Evolutionary conservation across 92 coral and sea anemone genomes (phyloP).

Genomic region (Epizoanthus scotinus): DNA sequence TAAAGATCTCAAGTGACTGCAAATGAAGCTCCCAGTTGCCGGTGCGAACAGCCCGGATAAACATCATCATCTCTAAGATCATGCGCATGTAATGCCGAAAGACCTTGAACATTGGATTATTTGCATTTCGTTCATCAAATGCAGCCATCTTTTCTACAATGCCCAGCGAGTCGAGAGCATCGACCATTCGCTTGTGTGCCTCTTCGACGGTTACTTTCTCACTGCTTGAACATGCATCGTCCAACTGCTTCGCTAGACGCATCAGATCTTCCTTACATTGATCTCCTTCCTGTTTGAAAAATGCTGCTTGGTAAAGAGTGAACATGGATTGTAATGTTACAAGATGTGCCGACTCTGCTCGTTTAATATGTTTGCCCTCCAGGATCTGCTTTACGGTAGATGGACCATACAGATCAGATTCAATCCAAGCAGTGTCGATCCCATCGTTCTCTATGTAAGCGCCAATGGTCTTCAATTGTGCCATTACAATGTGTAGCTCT

Average conservation of each 20-base stretch:
- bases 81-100: slow-evolving; percentile 57
- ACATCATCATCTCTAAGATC: slow-evolving; percentile 54
- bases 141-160: slow-evolving; percentile 52
- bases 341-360: slow-evolving; percentile 23
- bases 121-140: slow-evolving; percentile 50
- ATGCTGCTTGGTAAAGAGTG: slow-evolving; percentile 14
- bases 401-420: slow-evolving; percentile 49
- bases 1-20: slow-evolving; percentile 47
- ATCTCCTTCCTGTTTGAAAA: slow-evolving; percentile 6
- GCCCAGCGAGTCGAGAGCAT: slow-evolving; percentile 5
- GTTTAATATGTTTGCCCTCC: slow-evolving; percentile 30
- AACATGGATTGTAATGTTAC: slow-evolving; percentile 26
- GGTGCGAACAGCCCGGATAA: slow-evolving; percentile 57
- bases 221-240: slow-evolving; percentile 38
- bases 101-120: slow-evolving; percentile 47
- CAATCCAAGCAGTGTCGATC: slow-evolving; percentile 44
- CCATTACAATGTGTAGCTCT: slow-evolving; percentile 54
- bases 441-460: slow-evolving; percentile 49
- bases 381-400: slow-evolving; percentile 47
- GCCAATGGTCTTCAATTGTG: slow-evolving; percentile 41
- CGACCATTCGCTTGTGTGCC: slow-evolving; percentile 5
- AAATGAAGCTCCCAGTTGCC: slow-evolving; percentile 65
- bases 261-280: slow-evolving; percentile 2
- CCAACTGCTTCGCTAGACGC: slow-evolving; percentile 16
- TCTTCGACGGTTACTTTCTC: no score